phyloP scores from a whole-genome alignment of 2,888 invertebrate species.

The Escarpia spicata region DNA sequence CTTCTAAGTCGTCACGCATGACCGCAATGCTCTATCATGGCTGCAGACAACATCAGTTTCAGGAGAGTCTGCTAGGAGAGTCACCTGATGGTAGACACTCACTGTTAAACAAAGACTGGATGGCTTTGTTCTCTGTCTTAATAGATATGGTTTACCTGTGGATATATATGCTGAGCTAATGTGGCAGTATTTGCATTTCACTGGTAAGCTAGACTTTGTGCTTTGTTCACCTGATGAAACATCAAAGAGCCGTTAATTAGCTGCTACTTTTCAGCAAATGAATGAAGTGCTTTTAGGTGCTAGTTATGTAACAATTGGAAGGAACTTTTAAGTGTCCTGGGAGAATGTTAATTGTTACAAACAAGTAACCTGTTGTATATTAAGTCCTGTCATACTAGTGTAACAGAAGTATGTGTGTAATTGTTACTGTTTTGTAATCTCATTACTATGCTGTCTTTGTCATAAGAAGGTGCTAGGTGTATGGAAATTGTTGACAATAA shows the following conservation, averaged over 20 bases:
- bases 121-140: background rate
- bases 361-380: background rate
- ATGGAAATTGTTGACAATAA: too few species aligned
- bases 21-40: background rate
- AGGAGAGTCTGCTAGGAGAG: slow-evolving; percentile 7
- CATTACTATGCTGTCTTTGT: too few species aligned
- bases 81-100: background rate
- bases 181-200: background rate
- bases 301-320: background rate
- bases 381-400: background rate
- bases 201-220: background rate
- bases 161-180: background rate
- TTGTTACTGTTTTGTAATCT: background rate
- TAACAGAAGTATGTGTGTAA: background rate
- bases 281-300: background rate
- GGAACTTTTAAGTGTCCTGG: background rate
- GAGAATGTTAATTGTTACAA: background rate
- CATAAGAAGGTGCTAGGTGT: too few species aligned
- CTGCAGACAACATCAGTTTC: background rate
- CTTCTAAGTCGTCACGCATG: background rate
- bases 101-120: background rate
- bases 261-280: background rate
- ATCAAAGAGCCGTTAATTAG: background rate
- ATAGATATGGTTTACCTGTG: too few species aligned
- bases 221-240: background rate